Base-by-base conservation (phyloP, 2,888 invertebrate species). In the Cantharis lateralis region DNA sequence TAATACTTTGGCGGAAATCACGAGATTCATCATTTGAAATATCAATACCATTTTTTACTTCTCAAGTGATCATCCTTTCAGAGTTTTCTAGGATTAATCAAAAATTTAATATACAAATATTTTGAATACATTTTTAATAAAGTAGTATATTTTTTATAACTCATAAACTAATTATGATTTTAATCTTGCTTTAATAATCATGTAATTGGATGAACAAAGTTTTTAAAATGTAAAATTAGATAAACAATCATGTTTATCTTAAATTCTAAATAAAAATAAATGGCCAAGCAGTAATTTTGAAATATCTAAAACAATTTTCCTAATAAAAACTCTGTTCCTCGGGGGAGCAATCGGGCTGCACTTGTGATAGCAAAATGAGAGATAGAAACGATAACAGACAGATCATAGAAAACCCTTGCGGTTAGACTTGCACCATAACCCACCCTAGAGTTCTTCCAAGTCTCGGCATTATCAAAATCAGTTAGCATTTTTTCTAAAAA, bases 321-420 rank as follows among this genome's bases (percentile, higher is more conserved):
- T 82, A 83, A 83, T 82, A 80, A 82, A 83, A 83, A 83, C 82
- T 78, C 79, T 75, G 75, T 66, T 78, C 68, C 80, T 83, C 83
- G 72, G 48, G 81, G 80, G 82, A 80, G 80, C 79, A 77, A 82
- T 81, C 79, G 79, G 79, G 78, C 78, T 81, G 80, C 80, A 76
- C 79, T 81, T 82, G 81, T 82, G 83, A 84, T 83, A 82, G 82
- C 82, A 80, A 83, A 83, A 85, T 85, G 84, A 84, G 83, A 82
- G 82, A 84, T 84, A 82, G 82, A 80, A 80, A 74, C 81, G 83
- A 84, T 84, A 83, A 83, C 81, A 80, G 82, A 82, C 83, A 85
- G 24, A 68, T 15, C 26, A 84, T 83, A 66, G 83, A 80, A 82
- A 79, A 77, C 84, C 81, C 83, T 71, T 62, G 84, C 81, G 84